Percentiles rank a stretch among this genome's conserved stretches.
Conservation (phyloP, 2,888 invertebrate genomes). For the Arrhopalites spinosus region DNA sequence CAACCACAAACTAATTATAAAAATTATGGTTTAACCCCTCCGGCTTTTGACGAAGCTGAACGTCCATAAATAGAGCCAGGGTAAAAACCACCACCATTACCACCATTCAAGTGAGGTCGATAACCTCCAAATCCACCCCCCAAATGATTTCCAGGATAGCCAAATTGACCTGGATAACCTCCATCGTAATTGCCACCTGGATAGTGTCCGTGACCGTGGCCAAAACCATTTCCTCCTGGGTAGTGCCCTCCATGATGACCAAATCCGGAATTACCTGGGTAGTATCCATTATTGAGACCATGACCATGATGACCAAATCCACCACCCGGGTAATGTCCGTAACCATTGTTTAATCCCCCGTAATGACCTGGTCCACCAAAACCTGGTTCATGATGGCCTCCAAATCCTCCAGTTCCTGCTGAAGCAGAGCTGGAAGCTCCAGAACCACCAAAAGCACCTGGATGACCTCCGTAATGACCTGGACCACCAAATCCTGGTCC, state of each 20-base stretch:
- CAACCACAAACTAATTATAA: not conserved
- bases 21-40: not conserved
- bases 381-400: not conserved
- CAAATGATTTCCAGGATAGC: slow-evolving; percentile 8
- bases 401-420: slow-evolving; percentile 12
- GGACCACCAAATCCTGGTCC: slow-evolving; percentile 18
- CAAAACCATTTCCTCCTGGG: slow-evolving; percentile 29
- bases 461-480: slow-evolving; percentile 5
- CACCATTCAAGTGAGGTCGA: slow-evolving; percentile 27
- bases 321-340: not conserved
- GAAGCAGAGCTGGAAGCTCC: slow-evolving; percentile 29
- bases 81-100: not conserved
- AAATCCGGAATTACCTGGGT: slow-evolving; percentile 15
- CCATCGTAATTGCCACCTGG: slow-evolving; percentile 12
- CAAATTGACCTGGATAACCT: slow-evolving; percentile 31
- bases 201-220: not conserved
- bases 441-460: slow-evolving; percentile 31
- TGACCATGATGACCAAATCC: too few species aligned
- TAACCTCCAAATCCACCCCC: slow-evolving; percentile 32
- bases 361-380: slow-evolving; percentile 9
- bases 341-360: not conserved
- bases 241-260: slow-evolving; percentile 16
- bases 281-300: slow-evolving; percentile 19
- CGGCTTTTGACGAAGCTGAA: slow-evolving; percentile 10
- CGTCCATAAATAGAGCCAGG: slow-evolving; percentile 13